Percentiles rank a stretch among this genome's conserved stretches.
These are phyloP conservation scores for Drosophila paranaensis DNA, from an alignment of 2,888 invertebrate genomes.

Conservation along the genomic window DNA sequence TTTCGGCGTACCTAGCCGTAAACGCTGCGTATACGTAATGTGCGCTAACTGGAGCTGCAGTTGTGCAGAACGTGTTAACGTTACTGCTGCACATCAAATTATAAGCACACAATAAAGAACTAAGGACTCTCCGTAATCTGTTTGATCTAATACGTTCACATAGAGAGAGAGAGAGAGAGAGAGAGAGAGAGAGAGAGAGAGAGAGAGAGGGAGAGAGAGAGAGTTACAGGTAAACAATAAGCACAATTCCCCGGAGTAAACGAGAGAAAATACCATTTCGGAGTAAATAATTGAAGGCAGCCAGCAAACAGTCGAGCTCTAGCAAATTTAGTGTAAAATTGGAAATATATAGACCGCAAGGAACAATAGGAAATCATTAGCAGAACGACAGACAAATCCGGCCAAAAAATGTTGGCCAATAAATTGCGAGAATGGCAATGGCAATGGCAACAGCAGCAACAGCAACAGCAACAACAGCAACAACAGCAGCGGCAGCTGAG, in stretches of 20 bases:
- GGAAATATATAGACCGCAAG: constrained; percentile 32
- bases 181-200: too few relatives aligned
- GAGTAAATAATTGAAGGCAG: constrained; percentile 63
- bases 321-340: constrained; percentile 72
- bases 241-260: constrained; percentile 30
- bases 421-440: constrained; percentile 33
- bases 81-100: constrained; percentile 4
- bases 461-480: constrained; percentile 12
- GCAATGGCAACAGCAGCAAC: constrained; percentile 14
- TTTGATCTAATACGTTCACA: constrained; percentile 20
- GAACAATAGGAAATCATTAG: constrained; percentile 73
- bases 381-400: constrained; percentile 27
- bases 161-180: neutral
- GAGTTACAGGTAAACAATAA: constrained; percentile 4
- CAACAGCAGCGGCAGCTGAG: constrained; percentile 11
- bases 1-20: constrained; percentile 10
- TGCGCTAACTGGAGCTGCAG: constrained; percentile 13
- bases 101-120: neutral
- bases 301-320: constrained; percentile 17
- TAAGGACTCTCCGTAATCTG: constrained; percentile 8
- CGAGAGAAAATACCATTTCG: constrained; percentile 49
- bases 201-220: too few relatives aligned
- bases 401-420: constrained; percentile 35
- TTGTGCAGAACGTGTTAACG: constrained; percentile 27
- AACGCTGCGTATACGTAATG: constrained; percentile 15